Evolutionary conservation across 2,888 invertebrate genomes (phyloP).

Genomic region (Conistra vaccinii): DNA sequence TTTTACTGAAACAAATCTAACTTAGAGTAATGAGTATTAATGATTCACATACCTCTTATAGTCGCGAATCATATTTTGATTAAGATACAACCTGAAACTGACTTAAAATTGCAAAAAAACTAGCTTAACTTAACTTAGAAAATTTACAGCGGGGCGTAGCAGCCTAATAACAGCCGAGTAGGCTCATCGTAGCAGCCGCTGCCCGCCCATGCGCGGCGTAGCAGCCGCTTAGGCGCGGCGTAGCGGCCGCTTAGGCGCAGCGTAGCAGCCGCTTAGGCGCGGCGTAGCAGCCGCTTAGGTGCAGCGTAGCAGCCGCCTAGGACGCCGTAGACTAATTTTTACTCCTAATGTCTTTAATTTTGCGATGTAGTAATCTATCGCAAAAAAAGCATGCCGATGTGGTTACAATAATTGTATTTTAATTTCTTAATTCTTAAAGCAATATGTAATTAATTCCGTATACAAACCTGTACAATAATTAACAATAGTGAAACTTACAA

Average conservation of each 20-base stretch:
- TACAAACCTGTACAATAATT: slow-evolving; percentile 7
- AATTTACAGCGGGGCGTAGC: no score
- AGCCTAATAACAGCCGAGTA: no score
- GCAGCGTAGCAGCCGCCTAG: no score
- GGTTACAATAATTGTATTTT: background rate
- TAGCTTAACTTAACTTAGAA: no score
- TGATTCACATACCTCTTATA: no score
- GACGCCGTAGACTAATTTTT: background rate
- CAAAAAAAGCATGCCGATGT: background rate
- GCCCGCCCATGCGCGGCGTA: background rate
- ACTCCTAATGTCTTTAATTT: background rate
- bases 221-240: background rate
- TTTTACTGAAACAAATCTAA: no score
- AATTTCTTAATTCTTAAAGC: background rate
- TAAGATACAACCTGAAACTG: no score
- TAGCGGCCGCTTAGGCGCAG: background rate
- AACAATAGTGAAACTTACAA: slow-evolving; percentile 32
- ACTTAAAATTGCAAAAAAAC: no score
- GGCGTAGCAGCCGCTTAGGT: background rate
- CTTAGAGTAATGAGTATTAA: no score
- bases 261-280: background rate
- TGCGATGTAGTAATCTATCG: background rate
- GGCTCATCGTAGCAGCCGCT: no score
- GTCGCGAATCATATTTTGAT: no score
- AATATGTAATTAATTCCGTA: slow-evolving; percentile 2